These are phyloP conservation scores for Tinea pellionella DNA, from an alignment of 2,888 invertebrate species.

Conservation along the genomic window DNA sequence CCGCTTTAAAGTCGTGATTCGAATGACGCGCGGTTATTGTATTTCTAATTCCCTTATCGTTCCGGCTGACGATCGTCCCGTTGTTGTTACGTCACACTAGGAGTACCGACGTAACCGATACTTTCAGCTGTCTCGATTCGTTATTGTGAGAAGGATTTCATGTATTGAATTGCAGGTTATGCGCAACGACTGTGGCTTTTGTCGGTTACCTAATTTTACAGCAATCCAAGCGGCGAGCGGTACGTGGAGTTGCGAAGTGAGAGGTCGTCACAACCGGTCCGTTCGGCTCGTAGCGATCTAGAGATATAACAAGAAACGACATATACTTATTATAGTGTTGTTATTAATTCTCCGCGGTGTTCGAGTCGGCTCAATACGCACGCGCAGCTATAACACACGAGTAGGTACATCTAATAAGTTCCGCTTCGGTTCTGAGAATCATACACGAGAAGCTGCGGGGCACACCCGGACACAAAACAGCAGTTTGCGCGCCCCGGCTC, in stretches of 20 bases:
- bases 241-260: slow-evolving; percentile 64
- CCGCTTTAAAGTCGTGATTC: slow-evolving; percentile 44
- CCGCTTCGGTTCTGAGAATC: slow-evolving; percentile 32
- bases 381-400: slow-evolving; percentile 21
- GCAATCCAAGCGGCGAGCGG: slow-evolving; percentile 51
- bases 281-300: slow-evolving; percentile 50
- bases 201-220: slow-evolving; percentile 67
- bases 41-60: slow-evolving; percentile 30
- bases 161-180: slow-evolving; percentile 27
- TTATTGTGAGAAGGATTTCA: slow-evolving; percentile 5
- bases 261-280: slow-evolving; percentile 66
- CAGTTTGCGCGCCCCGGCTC: slow-evolving; percentile 50
- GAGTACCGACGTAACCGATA: slow-evolving; percentile 6
- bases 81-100: background rate
- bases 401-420: slow-evolving; percentile 28
- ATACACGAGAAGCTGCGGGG: slow-evolving; percentile 35
- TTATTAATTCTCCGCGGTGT: slow-evolving; percentile 29
- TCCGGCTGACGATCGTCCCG: slow-evolving; percentile 23
- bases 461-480: slow-evolving; percentile 60
- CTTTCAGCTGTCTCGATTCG: slow-evolving; percentile 3
- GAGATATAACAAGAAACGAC: slow-evolving; percentile 43
- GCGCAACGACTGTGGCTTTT: slow-evolving; percentile 50
- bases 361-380: slow-evolving; percentile 25
- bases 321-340: slow-evolving; percentile 25
- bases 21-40: slow-evolving; percentile 24